Evolutionary conservation across 2,888 invertebrate species (phyloP).

Genomic region (Macaria notata): DNA sequence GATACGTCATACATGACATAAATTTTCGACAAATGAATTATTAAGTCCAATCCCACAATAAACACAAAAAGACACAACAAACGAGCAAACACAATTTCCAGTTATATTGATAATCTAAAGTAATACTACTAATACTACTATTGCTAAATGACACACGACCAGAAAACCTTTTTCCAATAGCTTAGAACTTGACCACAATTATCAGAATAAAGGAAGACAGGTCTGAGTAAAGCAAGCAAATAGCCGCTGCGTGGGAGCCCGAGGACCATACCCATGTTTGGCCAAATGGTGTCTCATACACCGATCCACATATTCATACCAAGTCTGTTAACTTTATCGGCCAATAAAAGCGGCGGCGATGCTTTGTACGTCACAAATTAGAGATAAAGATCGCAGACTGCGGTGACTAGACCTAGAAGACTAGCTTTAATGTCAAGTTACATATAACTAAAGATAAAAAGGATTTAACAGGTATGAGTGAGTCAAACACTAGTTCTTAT

Average conservation of each 20-base stretch:
- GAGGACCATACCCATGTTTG: slow-evolving; percentile 69
- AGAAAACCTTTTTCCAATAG: too few species aligned
- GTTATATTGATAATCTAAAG: too few species aligned
- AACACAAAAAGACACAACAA: too few species aligned
- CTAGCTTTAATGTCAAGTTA: slow-evolving; percentile 15
- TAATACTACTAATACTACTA: too few species aligned
- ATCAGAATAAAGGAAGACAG: slow-evolving; percentile 41
- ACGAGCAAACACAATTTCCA: too few species aligned
- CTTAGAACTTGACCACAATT: slow-evolving; percentile 60
- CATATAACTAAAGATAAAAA: not conserved
- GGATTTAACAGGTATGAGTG: not conserved
- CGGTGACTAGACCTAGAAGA: slow-evolving; percentile 13
- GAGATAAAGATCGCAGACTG: slow-evolving; percentile 27
- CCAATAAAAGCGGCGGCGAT: slow-evolving; percentile 29
- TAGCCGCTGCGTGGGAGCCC: slow-evolving; percentile 66
- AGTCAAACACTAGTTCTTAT: too few species aligned
- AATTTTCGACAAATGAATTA: too few species aligned
- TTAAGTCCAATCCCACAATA: too few species aligned
- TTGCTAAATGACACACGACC: too few species aligned
- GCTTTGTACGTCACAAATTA: slow-evolving; percentile 28
- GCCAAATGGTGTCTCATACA: slow-evolving; percentile 61
- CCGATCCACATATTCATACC: slow-evolving; percentile 50
- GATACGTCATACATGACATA: too few species aligned
- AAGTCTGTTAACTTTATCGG: slow-evolving; percentile 46
- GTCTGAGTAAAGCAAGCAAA: slow-evolving; percentile 64